Percentiles rank a stretch among this genome's conserved stretches.
These are phyloP conservation scores for Cordilura impudica DNA, from an alignment of 2,888 invertebrate genomes.

Conservation along the genomic window DNA sequence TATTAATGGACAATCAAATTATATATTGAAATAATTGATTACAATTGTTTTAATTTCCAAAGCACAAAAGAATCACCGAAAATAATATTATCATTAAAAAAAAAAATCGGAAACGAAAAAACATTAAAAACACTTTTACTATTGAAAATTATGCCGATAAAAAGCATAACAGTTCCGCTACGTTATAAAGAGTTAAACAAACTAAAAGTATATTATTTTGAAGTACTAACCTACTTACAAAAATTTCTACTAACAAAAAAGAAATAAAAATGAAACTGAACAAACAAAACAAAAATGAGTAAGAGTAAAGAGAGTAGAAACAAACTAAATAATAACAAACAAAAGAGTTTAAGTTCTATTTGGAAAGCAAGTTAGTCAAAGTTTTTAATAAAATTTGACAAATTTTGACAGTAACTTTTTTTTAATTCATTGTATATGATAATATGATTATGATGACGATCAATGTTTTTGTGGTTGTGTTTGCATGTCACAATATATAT, in stretches of 20 bases:
- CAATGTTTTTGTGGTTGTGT: conserved; percentile 17
- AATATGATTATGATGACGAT: conserved; percentile 24
- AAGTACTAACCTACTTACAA: conserved; percentile 49
- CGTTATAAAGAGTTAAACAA: conserved; percentile 50
- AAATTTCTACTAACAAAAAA: conserved; percentile 37
- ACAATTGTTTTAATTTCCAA: conserved; percentile 24
- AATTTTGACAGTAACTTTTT: conserved; percentile 43
- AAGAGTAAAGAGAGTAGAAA: background rate
- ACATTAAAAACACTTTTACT: conserved; percentile 9
- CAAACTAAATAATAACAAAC: background rate
- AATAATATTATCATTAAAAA: background rate
- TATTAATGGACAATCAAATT: background rate
- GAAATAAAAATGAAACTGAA: conserved; percentile 1
- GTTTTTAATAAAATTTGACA: conserved; percentile 47
- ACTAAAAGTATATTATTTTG: conserved; percentile 42
- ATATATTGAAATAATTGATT: conserved; percentile 18
- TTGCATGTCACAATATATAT: conserved; percentile 12
- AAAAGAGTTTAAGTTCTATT: conserved; percentile 11
- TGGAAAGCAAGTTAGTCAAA: conserved; percentile 17
- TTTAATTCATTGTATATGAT: conserved; percentile 24
- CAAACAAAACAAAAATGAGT: conserved; percentile 2
- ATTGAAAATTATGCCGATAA: conserved; percentile 9
- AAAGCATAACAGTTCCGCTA: conserved; percentile 45
- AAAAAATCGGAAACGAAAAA: conserved; percentile 17
- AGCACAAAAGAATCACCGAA: conserved; percentile 7